Base-by-base conservation (phyloP, 2,113 vertebrate species). In the Cyphomyrus discorhynchus region DNA sequence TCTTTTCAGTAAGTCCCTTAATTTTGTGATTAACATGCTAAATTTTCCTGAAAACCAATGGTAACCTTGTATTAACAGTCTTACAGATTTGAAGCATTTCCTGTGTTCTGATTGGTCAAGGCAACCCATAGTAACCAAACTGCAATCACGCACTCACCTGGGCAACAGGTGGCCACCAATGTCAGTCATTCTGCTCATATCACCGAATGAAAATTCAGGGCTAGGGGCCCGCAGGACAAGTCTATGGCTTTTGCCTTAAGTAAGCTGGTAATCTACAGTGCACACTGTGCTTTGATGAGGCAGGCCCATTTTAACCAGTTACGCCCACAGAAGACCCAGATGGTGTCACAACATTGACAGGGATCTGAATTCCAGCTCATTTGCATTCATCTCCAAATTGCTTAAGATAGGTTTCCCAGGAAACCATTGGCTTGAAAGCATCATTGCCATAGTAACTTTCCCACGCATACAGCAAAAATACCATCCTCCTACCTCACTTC, bases 341-440 rank as follows among this genome's bases (percentile, higher is more conserved):
- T 84, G 82, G 82, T 84, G 17, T 45, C 45, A 45, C 42, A 82
- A 82, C 42, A 47, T 5, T 84, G 74, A 80, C 47, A 50, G 83
- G 24, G 83, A 27, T 86, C 45, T 86, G 83, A 86, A 50, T 86
- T 47, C 11, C 15, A 53, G 50, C 50, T 52, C 24, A 87, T 89
- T 83, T 91, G 91, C 88, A 83, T 92, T 91, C 93, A 89, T 85
- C 56, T 52, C 52, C 52, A 53, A 88, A 86, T 5, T 27, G 70
- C 53, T 62, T 52, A 62, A 90, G 87, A 89, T 47, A 66, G 53
- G 95, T 96, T 96, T 93, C 95, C 95, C 91, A 91, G 93, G 95
- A 95, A 95, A 96, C 94, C 89, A 93, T 93, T 82, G 86, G 91
- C 92, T 89, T 5, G 88, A 86, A 88, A 92, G 91, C 92, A 89